Percentiles rank a stretch among this genome's conserved stretches.
phyloP scores from a whole-genome alignment of 2,113 vertebrate species.

The Anoura caudifer region DNA sequence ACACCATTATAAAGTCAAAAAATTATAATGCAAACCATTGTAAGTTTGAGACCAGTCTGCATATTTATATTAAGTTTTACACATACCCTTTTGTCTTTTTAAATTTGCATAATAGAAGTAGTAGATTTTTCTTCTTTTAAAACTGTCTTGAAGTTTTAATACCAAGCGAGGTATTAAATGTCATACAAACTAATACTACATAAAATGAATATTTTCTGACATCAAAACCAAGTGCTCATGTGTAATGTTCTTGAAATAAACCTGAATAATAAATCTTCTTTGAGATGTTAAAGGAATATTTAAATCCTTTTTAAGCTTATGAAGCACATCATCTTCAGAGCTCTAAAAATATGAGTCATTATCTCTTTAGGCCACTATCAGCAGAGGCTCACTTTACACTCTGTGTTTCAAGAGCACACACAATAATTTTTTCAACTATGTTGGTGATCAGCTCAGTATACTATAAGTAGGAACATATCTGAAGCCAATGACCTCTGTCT shows the following conservation, averaged over 20 bases:
- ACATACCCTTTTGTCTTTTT: background rate
- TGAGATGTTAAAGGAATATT: background rate
- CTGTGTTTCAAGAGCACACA: background rate
- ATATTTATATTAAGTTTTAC: background rate
- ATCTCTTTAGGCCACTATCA: background rate
- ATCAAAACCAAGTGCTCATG: background rate
- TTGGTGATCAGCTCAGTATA: background rate
- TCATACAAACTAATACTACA: background rate
- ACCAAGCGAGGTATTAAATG: background rate
- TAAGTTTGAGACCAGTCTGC: background rate
- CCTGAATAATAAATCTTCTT: background rate
- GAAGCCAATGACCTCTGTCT: background rate
- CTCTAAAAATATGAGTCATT: too few relatives aligned
- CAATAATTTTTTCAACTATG: background rate
- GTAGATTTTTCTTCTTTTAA: background rate
- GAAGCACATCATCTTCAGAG: background rate
- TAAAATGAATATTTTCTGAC: background rate
- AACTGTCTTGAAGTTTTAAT: background rate
- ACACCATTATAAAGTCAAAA: background rate
- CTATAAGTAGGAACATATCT: background rate
- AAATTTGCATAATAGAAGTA: background rate
- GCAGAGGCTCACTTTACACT: background rate
- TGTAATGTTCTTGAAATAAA: background rate
- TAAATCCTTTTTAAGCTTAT: background rate
- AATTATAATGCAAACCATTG: background rate